Conservation (phyloP, 92 coral and sea anemone species). For the Epizoanthus ramosus region DNA sequence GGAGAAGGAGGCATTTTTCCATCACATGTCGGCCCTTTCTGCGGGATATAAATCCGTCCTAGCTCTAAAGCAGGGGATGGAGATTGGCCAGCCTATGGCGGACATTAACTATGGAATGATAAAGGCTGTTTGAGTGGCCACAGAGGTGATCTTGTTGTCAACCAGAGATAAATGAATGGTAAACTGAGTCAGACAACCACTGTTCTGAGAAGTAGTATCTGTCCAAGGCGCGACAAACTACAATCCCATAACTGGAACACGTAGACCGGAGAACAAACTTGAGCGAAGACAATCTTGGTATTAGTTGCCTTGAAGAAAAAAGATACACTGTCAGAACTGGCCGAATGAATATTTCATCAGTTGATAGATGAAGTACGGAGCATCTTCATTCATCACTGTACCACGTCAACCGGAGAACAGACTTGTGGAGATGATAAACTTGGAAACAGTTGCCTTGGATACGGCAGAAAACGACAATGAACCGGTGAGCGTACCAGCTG, state of each 20-base stretch:
- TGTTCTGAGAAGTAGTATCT: not conserved
- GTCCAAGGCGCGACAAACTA: not conserved
- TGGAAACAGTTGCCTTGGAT: too few relatives aligned
- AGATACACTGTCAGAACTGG: too few relatives aligned
- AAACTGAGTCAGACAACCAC: not conserved
- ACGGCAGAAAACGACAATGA: too few relatives aligned
- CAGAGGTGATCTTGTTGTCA: not conserved
- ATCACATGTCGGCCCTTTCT: constrained; percentile 95
- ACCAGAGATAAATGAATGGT: not conserved
- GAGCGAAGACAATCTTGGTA: not conserved
- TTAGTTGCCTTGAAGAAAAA: too few relatives aligned
- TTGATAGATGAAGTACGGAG: too few relatives aligned
- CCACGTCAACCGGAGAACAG: not conserved
- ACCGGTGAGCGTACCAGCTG: too few relatives aligned
- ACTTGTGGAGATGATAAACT: not conserved
- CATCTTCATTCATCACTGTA: not conserved
- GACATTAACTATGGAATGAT: constrained; percentile 75
- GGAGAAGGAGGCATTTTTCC: constrained; percentile 96
- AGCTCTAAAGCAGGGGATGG: constrained; percentile 86
- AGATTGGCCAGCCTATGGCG: constrained; percentile 66
- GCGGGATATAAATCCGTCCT: constrained; percentile 98
- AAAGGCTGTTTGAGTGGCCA: constrained; percentile 61
- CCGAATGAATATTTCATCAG: too few relatives aligned
- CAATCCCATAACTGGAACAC: not conserved
- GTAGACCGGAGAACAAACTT: not conserved